phyloP scores from a whole-genome alignment of 2,888 invertebrate species.

The Caenorhabditis panamensis region DNA sequence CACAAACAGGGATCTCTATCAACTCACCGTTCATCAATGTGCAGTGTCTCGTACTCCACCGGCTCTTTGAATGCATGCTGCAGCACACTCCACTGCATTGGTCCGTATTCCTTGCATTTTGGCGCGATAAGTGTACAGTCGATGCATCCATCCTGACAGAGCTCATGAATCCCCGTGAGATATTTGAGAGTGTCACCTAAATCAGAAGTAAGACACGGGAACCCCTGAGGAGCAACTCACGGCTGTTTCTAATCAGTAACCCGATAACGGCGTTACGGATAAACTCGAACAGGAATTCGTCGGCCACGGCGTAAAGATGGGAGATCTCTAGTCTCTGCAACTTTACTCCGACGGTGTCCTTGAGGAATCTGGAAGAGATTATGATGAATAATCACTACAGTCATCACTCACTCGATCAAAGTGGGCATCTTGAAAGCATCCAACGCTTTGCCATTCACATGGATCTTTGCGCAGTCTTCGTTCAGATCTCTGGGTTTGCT shows the following conservation, averaged over 20 bases:
- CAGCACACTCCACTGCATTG: background rate
- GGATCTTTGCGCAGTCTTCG: background rate
- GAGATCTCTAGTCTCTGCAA: too few relatives aligned
- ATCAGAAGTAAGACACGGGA: background rate
- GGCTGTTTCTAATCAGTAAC: too few relatives aligned
- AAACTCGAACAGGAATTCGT: too few relatives aligned
- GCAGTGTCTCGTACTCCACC: background rate
- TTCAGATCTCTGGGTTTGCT: background rate
- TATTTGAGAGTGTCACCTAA: background rate
- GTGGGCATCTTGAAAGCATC: too few relatives aligned
- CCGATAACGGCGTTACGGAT: too few relatives aligned
- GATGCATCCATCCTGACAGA: background rate
- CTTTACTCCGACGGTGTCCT: too few relatives aligned
- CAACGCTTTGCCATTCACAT: background rate
- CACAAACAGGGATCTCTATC: too few relatives aligned
- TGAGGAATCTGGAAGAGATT: too few relatives aligned
- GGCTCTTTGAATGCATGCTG: background rate
- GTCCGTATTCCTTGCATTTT: background rate
- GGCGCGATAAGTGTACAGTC: background rate
- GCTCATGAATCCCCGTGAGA: background rate
- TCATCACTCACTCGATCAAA: too few relatives aligned
- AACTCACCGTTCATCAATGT: background rate
- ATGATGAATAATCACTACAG: too few relatives aligned
- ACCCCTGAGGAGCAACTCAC: too few relatives aligned
- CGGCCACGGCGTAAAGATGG: too few relatives aligned